A percentile compares a stretch with the other conserved stretches of the same genome.
Evolutionary conservation across 1,140 invertebrate genomes (phyloP).

Genomic region (Amphibalanus amphitrite): DNA sequence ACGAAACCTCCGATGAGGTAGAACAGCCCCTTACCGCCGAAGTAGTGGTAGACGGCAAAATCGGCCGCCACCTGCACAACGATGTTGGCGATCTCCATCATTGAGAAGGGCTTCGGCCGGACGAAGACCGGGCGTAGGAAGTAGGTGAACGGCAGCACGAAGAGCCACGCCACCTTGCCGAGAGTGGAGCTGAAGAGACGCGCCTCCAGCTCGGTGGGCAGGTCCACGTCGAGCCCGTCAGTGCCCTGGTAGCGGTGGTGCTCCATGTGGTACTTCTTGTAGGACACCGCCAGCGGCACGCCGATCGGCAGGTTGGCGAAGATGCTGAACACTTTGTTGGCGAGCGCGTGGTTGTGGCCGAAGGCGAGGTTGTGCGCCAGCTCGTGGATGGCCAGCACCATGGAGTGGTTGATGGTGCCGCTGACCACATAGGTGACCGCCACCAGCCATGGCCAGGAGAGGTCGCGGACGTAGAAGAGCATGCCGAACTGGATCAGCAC

Average conservation of each 20-base stretch:
- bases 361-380: conserved; percentile 94
- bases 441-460: no score
- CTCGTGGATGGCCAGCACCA: conserved; percentile 87
- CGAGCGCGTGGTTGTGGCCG: conserved; percentile 64
- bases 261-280: conserved; percentile 94
- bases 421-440: conserved; percentile 71
- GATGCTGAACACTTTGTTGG: conserved; percentile 81
- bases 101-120: conserved; percentile 65
- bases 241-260: conserved; percentile 95
- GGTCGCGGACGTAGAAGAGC: no score
- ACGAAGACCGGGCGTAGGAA: conserved; percentile 77
- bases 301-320: conserved; percentile 92
- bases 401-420: conserved; percentile 89
- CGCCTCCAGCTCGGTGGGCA: conserved; percentile 82
- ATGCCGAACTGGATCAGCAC: no score
- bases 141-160: conserved; percentile 92
- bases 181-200: conserved; percentile 79
- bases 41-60: conserved; percentile 50
- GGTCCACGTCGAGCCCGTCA: conserved; percentile 82
- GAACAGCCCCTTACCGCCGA: conserved; percentile 59
- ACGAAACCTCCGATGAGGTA: conserved; percentile 74
- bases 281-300: conserved; percentile 84
- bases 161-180: conserved; percentile 81
- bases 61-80: conserved; percentile 75
- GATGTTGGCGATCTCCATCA: conserved; percentile 67